A percentile compares a stretch with the other conserved stretches of the same genome.
These are phyloP conservation scores for Bombus consobrinus DNA, from an alignment of 1,140 invertebrate species.

Conservation along the genomic window DNA sequence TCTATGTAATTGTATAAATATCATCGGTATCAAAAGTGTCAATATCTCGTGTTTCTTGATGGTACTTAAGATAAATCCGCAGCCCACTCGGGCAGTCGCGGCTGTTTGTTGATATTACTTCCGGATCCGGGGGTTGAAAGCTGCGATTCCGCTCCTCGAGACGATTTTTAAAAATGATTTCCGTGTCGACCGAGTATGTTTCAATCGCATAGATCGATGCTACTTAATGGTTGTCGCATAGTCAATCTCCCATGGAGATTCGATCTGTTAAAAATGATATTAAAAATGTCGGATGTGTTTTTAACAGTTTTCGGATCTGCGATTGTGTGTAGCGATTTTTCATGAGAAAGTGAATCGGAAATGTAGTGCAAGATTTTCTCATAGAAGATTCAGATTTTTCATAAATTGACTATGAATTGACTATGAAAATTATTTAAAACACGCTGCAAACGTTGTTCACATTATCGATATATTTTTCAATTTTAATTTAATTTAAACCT, in stretches of 20 bases:
- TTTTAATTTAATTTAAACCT: too few species aligned
- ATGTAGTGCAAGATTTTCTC: not conserved
- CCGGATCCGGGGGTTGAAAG: conserved; percentile 30
- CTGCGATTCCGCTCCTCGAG: not conserved
- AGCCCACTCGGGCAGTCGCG: conserved; percentile 34
- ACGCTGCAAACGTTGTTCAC: too few species aligned
- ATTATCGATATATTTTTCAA: too few species aligned
- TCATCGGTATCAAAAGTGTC: conserved; percentile 66
- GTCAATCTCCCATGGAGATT: not conserved
- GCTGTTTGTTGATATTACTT: conserved; percentile 46
- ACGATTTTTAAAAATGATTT: not conserved
- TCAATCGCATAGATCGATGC: not conserved
- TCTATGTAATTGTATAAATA: conserved; percentile 70
- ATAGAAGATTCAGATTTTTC: too few species aligned
- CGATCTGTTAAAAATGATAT: not conserved
- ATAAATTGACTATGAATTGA: too few species aligned
- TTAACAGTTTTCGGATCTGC: not conserved
- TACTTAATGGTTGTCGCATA: too few species aligned
- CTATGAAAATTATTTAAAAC: too few species aligned
- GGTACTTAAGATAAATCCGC: conserved; percentile 64
- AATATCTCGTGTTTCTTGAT: conserved; percentile 70
- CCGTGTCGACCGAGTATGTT: not conserved
- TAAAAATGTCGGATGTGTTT: not conserved
- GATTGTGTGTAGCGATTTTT: too few species aligned
- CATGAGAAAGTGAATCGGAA: not conserved